phyloP scores from a whole-genome alignment of 2,888 invertebrate species.

The Sarcophaga carnaria region DNA sequence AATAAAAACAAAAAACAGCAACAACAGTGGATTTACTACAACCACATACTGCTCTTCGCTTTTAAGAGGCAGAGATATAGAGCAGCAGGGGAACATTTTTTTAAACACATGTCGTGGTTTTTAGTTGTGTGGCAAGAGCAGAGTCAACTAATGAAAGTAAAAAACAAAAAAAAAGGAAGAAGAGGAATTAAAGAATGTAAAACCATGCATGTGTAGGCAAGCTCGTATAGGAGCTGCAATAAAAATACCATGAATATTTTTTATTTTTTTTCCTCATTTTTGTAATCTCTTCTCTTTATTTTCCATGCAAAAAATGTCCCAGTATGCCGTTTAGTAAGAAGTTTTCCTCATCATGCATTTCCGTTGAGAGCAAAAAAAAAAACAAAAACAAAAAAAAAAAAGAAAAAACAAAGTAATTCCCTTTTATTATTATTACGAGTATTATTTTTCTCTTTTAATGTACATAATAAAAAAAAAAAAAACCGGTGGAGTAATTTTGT shows the following conservation, averaged over 20 bases:
- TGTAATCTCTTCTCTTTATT: slow-evolving; percentile 69
- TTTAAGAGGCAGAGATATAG: not conserved
- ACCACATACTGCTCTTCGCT: not conserved
- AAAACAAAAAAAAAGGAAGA: not conserved
- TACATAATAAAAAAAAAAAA: no score
- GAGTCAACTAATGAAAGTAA: not conserved
- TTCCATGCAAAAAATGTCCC: slow-evolving; percentile 72
- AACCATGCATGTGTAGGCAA: no score
- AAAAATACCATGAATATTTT: slow-evolving; percentile 68
- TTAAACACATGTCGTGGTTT: not conserved
- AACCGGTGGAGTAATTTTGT: no score
- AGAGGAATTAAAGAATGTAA: not conserved
- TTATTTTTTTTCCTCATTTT: not conserved
- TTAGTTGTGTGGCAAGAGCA: not conserved
- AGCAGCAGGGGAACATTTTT: not conserved
- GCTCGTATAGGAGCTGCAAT: slow-evolving; percentile 3
- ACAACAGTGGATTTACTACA: not conserved
- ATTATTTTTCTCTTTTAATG: no score
- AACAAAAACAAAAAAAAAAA: no score
- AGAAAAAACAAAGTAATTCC: no score
- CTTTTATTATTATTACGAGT: not conserved
- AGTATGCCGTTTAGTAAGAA: slow-evolving; percentile 77
- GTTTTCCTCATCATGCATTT: slow-evolving; percentile 61
- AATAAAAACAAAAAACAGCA: not conserved
- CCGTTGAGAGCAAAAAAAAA: not conserved